Conservation (phyloP, 2,888 invertebrate species). For the Macrosiphum euphorbiae region DNA sequence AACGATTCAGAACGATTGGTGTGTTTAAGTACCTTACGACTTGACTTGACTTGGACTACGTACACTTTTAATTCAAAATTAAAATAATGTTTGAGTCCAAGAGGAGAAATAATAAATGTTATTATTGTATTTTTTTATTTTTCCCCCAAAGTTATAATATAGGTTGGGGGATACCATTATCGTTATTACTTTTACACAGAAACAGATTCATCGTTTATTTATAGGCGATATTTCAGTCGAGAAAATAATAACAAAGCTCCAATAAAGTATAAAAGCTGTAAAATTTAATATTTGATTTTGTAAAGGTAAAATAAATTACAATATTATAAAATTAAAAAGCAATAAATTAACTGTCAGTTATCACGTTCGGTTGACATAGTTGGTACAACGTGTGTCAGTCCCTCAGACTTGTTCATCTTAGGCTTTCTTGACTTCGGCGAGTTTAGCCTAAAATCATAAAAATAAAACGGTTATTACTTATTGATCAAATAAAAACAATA, state of each 20-base stretch:
- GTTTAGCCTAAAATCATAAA: conserved; percentile 33
- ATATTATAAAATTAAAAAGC: conserved; percentile 33
- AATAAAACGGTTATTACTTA: not conserved
- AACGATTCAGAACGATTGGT: not conserved
- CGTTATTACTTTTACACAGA: not conserved
- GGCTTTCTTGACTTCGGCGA: not conserved
- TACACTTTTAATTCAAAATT: not conserved
- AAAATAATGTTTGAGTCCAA: not conserved
- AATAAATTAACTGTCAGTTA: conserved; percentile 8
- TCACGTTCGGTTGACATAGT: not conserved
- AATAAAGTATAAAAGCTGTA: conserved; percentile 17
- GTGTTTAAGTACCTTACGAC: not conserved
- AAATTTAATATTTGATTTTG: conserved; percentile 25
- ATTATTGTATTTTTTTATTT: not conserved
- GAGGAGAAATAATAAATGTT: not conserved
- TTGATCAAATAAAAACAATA: no score
- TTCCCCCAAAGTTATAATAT: not conserved
- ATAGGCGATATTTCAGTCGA: not conserved
- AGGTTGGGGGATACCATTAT: not conserved
- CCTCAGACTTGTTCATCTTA: not conserved
- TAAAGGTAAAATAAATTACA: not conserved
- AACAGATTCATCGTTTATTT: not conserved
- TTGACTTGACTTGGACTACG: not conserved
- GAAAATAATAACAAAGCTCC: not conserved
- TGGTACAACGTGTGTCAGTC: not conserved